Conservation (phyloP, 2,888 invertebrate genomes). For the Plebejus argus region DNA sequence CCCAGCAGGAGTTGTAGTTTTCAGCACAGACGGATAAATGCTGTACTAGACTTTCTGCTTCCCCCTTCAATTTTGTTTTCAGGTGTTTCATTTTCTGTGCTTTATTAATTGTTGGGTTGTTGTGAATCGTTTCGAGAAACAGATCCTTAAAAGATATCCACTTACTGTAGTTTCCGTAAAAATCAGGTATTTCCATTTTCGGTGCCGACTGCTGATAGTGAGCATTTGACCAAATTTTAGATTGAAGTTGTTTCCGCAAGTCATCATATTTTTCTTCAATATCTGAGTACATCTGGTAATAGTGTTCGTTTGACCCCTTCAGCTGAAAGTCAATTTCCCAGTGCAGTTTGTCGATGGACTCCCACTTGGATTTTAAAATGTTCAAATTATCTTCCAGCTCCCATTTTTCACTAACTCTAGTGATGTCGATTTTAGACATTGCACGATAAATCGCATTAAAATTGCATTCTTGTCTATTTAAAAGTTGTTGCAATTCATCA, state of each 20-base stretch:
- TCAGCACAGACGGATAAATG: constrained; percentile 35
- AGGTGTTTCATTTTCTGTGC: constrained; percentile 11
- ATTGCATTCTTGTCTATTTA: too few species aligned
- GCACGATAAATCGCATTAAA: too few species aligned
- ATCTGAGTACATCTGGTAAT: not conserved
- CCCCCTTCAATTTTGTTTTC: constrained; percentile 28
- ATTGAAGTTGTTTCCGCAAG: too few species aligned
- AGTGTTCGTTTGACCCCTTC: not conserved
- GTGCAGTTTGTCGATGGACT: not conserved
- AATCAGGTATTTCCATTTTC: not conserved
- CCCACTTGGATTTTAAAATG: not conserved
- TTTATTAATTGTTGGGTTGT: constrained; percentile 27
- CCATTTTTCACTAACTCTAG: not conserved
- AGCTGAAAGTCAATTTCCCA: constrained; percentile 12
- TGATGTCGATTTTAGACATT: too few species aligned
- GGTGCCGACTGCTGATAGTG: not conserved
- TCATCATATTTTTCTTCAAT: not conserved
- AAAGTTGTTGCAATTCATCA: too few species aligned
- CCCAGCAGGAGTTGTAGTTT: constrained; percentile 37
- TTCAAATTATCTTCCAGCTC: not conserved
- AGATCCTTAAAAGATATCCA: constrained; percentile 35
- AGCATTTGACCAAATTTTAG: not conserved
- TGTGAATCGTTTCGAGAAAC: constrained; percentile 36
- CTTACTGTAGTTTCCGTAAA: constrained; percentile 32
- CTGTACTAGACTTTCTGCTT: constrained; percentile 32